These are phyloP conservation scores for Drosophila mercatorum DNA, from an alignment of 2,888 invertebrate genomes.

Conservation along the genomic window DNA sequence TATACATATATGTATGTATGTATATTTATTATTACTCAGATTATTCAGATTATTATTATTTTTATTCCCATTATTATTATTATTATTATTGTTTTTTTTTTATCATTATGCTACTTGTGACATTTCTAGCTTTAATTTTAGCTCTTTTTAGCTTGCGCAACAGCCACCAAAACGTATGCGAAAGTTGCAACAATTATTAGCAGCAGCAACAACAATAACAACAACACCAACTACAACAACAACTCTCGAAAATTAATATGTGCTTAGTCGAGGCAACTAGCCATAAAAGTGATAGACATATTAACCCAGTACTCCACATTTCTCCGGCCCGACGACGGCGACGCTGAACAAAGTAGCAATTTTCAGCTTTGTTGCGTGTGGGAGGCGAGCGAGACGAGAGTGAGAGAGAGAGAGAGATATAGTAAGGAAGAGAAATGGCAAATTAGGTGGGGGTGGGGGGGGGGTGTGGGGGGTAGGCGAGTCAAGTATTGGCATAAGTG, in stretches of 20 bases:
- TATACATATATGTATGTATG: too few relatives aligned
- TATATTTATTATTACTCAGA: too few relatives aligned
- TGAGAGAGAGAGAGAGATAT: not conserved
- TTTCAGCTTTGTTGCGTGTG: constrained; percentile 76
- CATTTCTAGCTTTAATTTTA: not conserved
- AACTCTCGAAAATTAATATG: constrained; percentile 53
- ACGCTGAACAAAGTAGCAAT: constrained; percentile 73
- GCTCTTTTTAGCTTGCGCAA: constrained; percentile 34
- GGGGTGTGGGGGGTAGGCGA: not conserved
- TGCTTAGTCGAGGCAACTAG: constrained; percentile 68
- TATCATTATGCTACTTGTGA: too few relatives aligned
- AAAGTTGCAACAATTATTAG: constrained; percentile 45
- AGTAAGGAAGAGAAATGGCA: not conserved
- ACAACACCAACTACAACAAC: constrained; percentile 14
- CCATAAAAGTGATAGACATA: constrained; percentile 78
- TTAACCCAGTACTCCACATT: constrained; percentile 78
- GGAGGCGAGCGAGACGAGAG: constrained; percentile 8
- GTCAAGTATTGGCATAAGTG: constrained; percentile 55
- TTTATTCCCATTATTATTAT: too few relatives aligned
- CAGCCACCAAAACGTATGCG: constrained; percentile 19
- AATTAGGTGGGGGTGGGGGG: not conserved
- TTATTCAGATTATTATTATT: too few relatives aligned
- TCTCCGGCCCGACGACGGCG: constrained; percentile 31
- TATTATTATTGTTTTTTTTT: too few relatives aligned
- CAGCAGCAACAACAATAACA: constrained; percentile 19